A percentile compares a stretch with the other conserved stretches of the same genome.
phyloP scores from a whole-genome alignment of 2,797 vertebrate genomes.

The Oceanodroma leucorhoa region DNA sequence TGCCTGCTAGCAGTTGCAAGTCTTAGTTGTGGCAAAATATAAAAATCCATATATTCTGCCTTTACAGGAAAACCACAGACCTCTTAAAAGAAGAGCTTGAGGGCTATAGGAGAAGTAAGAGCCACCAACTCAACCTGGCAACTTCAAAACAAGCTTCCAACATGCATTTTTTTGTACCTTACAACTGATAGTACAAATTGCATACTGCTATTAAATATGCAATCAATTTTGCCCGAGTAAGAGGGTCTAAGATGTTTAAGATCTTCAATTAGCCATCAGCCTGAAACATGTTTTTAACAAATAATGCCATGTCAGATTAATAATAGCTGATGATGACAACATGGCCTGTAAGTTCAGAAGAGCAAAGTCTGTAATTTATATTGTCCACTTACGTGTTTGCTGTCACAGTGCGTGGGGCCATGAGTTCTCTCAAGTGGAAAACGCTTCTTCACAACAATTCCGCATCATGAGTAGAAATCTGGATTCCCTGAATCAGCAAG shows the following conservation, averaged over 20 bases:
- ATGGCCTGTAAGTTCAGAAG: neutral
- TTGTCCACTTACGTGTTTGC: neutral
- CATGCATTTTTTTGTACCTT: neutral
- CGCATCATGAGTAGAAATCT: neutral
- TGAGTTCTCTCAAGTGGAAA: neutral
- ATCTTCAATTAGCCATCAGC: neutral
- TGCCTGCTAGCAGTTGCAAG: neutral
- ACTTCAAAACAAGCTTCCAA: neutral
- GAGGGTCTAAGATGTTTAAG: neutral
- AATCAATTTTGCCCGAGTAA: neutral
- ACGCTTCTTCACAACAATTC: neutral
- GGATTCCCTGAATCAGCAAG: neutral
- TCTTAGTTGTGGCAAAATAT: neutral
- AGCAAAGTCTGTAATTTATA: neutral
- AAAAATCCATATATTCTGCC: neutral
- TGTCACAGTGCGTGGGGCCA: neutral
- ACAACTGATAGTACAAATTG: neutral
- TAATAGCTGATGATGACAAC: neutral
- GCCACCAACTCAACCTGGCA: neutral
- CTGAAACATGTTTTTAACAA: neutral
- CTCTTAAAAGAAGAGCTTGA: neutral
- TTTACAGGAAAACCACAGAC: neutral
- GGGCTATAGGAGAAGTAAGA: neutral
- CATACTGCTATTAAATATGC: neutral
- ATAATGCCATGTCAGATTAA: neutral